Conservation (phyloP, 2,888 invertebrate species). For the Eudemis profundana region DNA sequence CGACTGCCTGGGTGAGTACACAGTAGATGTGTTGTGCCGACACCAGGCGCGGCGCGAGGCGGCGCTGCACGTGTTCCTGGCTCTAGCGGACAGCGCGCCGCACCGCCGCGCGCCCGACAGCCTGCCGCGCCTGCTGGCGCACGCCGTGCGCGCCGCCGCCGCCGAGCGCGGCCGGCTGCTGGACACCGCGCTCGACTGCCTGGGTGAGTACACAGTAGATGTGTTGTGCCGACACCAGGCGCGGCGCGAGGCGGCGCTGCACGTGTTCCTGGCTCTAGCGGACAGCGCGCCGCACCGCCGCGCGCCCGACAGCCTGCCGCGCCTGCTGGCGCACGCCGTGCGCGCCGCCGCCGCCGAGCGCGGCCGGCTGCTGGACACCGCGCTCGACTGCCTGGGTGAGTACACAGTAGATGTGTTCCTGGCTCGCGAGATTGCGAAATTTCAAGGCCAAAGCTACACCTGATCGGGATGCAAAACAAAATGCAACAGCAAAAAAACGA, state of each 20-base stretch:
- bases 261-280: background rate
- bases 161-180: conserved; percentile 82
- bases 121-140: conserved; percentile 64
- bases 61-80: conserved; percentile 47
- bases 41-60: background rate
- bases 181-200: conserved; percentile 90
- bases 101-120: conserved; percentile 75
- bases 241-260: conserved; percentile 50
- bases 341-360: background rate
- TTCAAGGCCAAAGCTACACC: too few relatives aligned
- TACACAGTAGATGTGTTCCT: too few relatives aligned
- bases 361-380: background rate
- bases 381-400: conserved; percentile 53
- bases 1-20: conserved; percentile 45
- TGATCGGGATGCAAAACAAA: too few relatives aligned
- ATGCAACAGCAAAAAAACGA: too few relatives aligned
- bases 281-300: background rate
- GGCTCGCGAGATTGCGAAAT: too few relatives aligned
- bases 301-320: background rate
- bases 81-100: conserved; percentile 81
- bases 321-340: conserved; percentile 8
- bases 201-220: conserved; percentile 87
- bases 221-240: too few relatives aligned
- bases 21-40: too few relatives aligned
- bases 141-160: conserved; percentile 61